These are phyloP conservation scores for Periophthalmus modestus DNA, from an alignment of 2,113 vertebrate species.

Conservation along the genomic window DNA sequence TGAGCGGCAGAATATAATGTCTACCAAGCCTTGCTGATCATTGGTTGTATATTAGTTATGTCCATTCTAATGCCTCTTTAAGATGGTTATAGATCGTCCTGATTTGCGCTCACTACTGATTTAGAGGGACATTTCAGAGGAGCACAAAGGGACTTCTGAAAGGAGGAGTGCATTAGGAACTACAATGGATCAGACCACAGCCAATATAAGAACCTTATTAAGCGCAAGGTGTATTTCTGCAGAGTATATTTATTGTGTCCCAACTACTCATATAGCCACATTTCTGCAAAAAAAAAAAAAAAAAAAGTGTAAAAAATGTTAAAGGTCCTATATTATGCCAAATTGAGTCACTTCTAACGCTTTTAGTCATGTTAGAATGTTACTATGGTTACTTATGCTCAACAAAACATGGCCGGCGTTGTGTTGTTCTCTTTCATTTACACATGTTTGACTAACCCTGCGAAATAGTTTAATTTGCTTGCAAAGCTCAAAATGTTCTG, in stretches of 20 bases:
- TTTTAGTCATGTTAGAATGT: too few relatives aligned
- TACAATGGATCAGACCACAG: conserved; percentile 17
- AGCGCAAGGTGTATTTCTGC: neutral
- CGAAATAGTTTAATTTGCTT: too few relatives aligned
- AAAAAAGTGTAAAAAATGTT: too few relatives aligned
- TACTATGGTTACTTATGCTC: too few relatives aligned
- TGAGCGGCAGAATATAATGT: conserved; percentile 26
- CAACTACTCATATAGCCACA: neutral
- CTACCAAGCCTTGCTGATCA: conserved; percentile 23
- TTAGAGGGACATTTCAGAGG: conserved; percentile 3
- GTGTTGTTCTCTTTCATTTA: too few relatives aligned
- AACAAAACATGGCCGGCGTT: too few relatives aligned
- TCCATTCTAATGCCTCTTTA: conserved; percentile 20
- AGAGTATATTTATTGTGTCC: conserved; percentile 28
- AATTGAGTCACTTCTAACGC: too few relatives aligned
- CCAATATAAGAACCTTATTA: neutral
- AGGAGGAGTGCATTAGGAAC: conserved; percentile 5
- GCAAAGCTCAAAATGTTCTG: too few relatives aligned
- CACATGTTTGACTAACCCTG: too few relatives aligned
- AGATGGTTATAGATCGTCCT: conserved; percentile 9
- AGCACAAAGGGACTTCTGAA: neutral
- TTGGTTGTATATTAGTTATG: conserved; percentile 22
- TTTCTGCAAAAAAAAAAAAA: neutral
- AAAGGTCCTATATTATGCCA: too few relatives aligned
- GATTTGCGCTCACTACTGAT: conserved; percentile 27